These are phyloP conservation scores for Hippocampus mohnikei DNA, from an alignment of 2,113 vertebrate species.

Conservation along the genomic window DNA sequence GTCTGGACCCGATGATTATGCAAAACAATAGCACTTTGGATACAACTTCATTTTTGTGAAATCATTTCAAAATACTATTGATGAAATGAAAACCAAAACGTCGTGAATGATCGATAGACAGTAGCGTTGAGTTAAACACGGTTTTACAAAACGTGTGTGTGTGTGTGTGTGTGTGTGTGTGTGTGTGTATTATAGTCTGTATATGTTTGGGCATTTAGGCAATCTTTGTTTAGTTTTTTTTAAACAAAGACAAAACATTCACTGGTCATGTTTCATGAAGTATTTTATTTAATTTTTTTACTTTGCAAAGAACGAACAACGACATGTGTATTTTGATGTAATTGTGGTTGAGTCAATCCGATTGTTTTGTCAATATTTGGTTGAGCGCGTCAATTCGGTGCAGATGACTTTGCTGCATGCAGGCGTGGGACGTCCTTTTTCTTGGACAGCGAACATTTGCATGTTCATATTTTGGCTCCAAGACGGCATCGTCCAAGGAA, in stretches of 20 bases:
- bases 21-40: neutral
- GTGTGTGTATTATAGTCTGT: neutral
- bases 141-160: neutral
- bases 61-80: neutral
- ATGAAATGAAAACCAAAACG: conserved; percentile 7
- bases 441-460: neutral
- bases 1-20: conserved; percentile 14
- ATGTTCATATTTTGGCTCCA: neutral
- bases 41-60: neutral
- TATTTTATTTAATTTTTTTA: neutral
- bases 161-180: neutral
- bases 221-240: neutral
- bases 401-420: neutral
- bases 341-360: neutral
- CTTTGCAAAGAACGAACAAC: neutral
- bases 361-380: neutral
- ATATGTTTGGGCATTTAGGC: neutral
- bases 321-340: neutral
- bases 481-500: neutral
- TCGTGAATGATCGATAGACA: neutral
- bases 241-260: neutral
- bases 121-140: neutral
- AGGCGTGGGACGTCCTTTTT: too few species aligned
- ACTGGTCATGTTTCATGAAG: neutral
- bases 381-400: neutral